A percentile compares a stretch with the other conserved stretches of the same genome.
phyloP scores from a whole-genome alignment of 1,140 invertebrate species.

The Camponotus pennsylvanicus region DNA sequence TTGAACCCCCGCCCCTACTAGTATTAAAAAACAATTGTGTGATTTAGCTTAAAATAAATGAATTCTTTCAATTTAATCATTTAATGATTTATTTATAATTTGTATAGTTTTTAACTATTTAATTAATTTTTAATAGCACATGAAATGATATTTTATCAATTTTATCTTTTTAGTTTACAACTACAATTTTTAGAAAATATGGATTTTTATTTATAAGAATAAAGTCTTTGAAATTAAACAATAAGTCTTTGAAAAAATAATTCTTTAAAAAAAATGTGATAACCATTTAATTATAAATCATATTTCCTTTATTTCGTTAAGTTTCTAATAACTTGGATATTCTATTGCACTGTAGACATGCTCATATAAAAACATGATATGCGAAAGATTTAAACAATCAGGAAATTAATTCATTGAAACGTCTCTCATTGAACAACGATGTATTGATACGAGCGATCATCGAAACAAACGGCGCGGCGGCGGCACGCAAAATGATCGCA shows the following conservation, averaged over 20 bases:
- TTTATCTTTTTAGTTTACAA: neutral
- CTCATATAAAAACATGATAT: neutral
- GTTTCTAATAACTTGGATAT: neutral
- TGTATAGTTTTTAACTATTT: neutral
- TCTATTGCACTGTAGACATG: neutral
- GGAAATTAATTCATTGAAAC: constrained; percentile 17
- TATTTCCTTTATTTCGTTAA: neutral
- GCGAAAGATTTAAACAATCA: neutral
- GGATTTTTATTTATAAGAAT: neutral
- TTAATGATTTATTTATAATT: neutral
- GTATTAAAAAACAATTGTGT: neutral
- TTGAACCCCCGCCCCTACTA: neutral
- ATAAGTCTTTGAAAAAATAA: too few species aligned
- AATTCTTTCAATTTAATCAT: neutral
- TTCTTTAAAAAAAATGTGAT: too few species aligned
- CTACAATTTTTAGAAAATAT: neutral
- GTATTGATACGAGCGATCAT: constrained; percentile 31
- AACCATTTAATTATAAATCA: neutral
- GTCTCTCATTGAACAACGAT: neutral
- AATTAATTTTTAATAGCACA: neutral
- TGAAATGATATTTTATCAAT: neutral
- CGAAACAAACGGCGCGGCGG: constrained; percentile 19
- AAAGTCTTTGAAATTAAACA: neutral
- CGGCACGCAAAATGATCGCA: constrained; percentile 51
- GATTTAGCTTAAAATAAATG: neutral